phyloP scores from a whole-genome alignment of 2,888 invertebrate genomes.

The Leucozona laternaria region DNA sequence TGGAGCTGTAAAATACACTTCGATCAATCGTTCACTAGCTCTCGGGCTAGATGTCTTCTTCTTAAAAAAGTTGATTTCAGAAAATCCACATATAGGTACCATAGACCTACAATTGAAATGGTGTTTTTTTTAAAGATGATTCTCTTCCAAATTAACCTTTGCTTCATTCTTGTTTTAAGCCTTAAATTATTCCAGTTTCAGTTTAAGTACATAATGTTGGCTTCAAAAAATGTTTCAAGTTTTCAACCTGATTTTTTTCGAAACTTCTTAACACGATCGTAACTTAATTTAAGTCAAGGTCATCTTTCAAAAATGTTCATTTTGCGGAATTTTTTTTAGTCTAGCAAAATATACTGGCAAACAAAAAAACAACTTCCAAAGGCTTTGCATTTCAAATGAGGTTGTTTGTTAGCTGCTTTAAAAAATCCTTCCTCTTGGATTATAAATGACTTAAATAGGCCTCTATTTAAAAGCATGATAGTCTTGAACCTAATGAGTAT shows the following conservation, averaged over 20 bases:
- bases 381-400: constrained; percentile 29
- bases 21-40: no score
- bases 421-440: background rate
- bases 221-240: no score
- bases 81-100: no score
- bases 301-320: background rate
- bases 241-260: background rate
- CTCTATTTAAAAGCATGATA: background rate
- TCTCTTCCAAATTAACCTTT: no score
- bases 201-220: no score
- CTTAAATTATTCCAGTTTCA: no score
- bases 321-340: background rate
- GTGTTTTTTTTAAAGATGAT: no score
- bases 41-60: no score
- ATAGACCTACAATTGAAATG: no score
- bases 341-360: background rate
- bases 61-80: no score
- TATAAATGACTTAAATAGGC: constrained; percentile 17
- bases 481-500: background rate
- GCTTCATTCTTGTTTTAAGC: no score
- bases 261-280: background rate
- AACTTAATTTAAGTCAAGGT: constrained; percentile 20
- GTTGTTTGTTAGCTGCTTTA: background rate
- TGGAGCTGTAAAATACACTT: no score
- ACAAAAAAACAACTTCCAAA: background rate